Conservation (phyloP, 2,797 vertebrate species). For the Pseudocheirus occidentalis region DNA sequence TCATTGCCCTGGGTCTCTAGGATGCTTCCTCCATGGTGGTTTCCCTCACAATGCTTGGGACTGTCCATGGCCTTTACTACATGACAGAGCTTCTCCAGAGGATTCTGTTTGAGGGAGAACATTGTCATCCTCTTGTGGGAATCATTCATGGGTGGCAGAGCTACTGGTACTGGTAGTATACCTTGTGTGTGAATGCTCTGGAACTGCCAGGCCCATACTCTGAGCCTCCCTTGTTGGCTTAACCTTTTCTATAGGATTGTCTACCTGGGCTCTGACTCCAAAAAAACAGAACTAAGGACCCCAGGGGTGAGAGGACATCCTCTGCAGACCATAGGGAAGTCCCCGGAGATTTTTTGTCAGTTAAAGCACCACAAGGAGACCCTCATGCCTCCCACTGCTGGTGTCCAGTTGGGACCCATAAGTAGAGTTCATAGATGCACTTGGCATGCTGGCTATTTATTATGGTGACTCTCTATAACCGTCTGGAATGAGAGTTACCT, state of each 20-base stretch:
- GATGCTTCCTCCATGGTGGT: background rate
- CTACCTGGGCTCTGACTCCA: background rate
- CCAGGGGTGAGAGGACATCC: conserved; percentile 3
- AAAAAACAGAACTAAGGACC: background rate
- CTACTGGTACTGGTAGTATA: background rate
- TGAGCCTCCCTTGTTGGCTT: no score
- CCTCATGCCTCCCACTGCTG: conserved; percentile 8
- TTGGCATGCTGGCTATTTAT: conserved; percentile 28
- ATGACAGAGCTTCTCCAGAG: conserved; percentile 28
- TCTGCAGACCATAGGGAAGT: conserved; percentile 2
- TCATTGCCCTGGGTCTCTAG: background rate
- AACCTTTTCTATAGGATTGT: background rate
- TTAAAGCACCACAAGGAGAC: background rate
- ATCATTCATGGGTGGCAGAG: conserved; percentile 55
- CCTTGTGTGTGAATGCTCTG: conserved; percentile 26
- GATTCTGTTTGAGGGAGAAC: conserved; percentile 26
- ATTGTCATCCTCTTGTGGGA: background rate
- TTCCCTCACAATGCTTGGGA: background rate
- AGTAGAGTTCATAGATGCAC: conserved; percentile 10
- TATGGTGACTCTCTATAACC: conserved; percentile 17
- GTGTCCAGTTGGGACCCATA: conserved; percentile 18
- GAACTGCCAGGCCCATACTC: no score
- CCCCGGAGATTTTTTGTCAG: background rate
- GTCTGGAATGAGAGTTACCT: conserved; percentile 40
- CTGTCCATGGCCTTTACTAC: background rate